phyloP scores from a whole-genome alignment of 2,113 vertebrate genomes.

The Helogale parvula region DNA sequence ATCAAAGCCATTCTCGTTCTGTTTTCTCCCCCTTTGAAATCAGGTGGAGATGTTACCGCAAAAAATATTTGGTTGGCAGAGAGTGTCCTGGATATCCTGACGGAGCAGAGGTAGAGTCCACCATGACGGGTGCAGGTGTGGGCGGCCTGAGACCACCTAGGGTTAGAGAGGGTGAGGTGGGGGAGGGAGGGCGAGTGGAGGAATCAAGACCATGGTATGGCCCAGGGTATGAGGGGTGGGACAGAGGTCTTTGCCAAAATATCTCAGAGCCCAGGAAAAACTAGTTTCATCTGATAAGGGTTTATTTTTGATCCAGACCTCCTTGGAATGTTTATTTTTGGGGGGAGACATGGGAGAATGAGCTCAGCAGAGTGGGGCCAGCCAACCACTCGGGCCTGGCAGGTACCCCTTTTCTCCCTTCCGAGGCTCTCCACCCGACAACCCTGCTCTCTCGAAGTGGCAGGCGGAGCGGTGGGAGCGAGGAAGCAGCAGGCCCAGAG shows the following conservation, averaged over 20 bases:
- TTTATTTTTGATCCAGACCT: conserved; percentile 81
- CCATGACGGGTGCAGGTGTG: neutral
- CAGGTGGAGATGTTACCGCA: conserved; percentile 94
- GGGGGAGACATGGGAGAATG: conserved; percentile 41
- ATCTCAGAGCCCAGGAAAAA: conserved; percentile 68
- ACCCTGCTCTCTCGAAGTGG: neutral
- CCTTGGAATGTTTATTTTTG: conserved; percentile 81
- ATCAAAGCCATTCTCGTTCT: conserved; percentile 41
- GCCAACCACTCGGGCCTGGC: conserved; percentile 55
- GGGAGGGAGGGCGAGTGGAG: fast-evolving
- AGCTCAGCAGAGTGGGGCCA: conserved; percentile 62
- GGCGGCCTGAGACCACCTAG: neutral
- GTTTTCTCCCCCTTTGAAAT: neutral
- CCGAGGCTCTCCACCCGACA: neutral
- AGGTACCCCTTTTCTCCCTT: conserved; percentile 52
- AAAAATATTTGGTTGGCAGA: conserved; percentile 98
- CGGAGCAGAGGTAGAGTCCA: conserved; percentile 91
- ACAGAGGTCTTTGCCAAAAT: conserved; percentile 55
- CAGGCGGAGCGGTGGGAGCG: neutral
- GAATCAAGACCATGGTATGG: neutral
- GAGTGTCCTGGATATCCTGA: conserved; percentile 94
- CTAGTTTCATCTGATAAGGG: conserved; percentile 79
- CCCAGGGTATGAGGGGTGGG: neutral
- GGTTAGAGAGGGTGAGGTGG: neutral
- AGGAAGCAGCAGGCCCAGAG: neutral